Evolutionary conservation across 2,113 vertebrate species (phyloP).

Genomic region (Ictidomys tridecemlineatus): DNA sequence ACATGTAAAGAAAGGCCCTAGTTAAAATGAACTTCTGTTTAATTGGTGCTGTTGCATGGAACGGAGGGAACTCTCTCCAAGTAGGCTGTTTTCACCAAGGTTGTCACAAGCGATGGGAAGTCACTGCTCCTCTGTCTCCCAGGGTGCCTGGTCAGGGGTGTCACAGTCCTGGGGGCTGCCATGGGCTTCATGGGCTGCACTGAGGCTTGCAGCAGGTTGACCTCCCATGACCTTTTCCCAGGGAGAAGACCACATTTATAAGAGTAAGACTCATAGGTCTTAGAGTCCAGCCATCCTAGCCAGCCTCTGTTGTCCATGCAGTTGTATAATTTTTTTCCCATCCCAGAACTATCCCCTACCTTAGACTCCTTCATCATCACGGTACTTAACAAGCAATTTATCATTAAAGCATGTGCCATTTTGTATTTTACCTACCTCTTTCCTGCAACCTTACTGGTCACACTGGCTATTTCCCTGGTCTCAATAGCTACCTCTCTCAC

Average conservation of each 20-base stretch:
- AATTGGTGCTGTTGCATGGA: neutral
- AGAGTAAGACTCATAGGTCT: neutral
- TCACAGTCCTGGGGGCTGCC: neutral
- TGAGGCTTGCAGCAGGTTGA: neutral
- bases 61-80: neutral
- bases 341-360: neutral
- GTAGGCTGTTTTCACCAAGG: neutral
- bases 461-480: neutral
- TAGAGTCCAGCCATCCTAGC: too few relatives aligned
- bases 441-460: neutral
- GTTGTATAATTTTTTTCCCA: accelerated
- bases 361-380: neutral
- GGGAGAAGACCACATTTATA: neutral
- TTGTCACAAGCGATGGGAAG: accelerated
- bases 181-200: neutral
- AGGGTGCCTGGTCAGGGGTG: neutral
- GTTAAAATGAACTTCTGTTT: neutral
- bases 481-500: neutral
- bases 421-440: neutral
- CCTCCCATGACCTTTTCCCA: neutral
- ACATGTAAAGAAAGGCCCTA: neutral
- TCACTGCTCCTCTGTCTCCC: neutral
- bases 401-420: neutral
- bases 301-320: neutral
- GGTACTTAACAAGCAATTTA: neutral